phyloP scores from a whole-genome alignment of 2,797 vertebrate genomes.

The Cephalopachus bancanus region DNA sequence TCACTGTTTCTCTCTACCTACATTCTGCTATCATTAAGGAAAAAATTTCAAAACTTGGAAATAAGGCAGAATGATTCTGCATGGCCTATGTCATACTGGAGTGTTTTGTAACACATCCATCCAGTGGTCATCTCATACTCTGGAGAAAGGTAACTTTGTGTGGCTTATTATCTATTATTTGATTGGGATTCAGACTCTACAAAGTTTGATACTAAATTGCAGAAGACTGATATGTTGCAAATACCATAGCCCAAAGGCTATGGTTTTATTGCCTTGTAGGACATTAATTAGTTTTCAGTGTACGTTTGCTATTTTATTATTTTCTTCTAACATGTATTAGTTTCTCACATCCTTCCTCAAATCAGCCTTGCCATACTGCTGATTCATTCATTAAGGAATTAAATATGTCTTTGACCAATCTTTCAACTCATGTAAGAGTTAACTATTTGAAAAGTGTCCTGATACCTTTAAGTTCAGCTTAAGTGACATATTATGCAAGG shows the following conservation, averaged over 20 bases:
- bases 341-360: conserved; percentile 39
- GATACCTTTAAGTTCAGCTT: conserved; percentile 11
- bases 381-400: conserved; percentile 46
- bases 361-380: neutral
- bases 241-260: neutral
- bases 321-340: neutral
- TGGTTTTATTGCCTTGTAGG: conserved; percentile 36
- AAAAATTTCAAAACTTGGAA: neutral
- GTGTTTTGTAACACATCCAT: neutral
- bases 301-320: conserved; percentile 9
- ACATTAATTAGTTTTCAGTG: conserved; percentile 19
- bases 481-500: neutral
- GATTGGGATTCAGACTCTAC: neutral
- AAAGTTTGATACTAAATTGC: neutral
- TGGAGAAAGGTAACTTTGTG: conserved; percentile 34
- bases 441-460: conserved; percentile 10
- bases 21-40: neutral
- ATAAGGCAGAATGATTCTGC: neutral
- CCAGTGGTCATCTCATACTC: neutral
- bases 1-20: neutral
- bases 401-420: conserved; percentile 37
- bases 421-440: neutral
- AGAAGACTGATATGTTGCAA: neutral
- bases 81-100: neutral
- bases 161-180: conserved; percentile 49